Conservation (phyloP, 2,113 vertebrate genomes). For the Candoia aspera region DNA sequence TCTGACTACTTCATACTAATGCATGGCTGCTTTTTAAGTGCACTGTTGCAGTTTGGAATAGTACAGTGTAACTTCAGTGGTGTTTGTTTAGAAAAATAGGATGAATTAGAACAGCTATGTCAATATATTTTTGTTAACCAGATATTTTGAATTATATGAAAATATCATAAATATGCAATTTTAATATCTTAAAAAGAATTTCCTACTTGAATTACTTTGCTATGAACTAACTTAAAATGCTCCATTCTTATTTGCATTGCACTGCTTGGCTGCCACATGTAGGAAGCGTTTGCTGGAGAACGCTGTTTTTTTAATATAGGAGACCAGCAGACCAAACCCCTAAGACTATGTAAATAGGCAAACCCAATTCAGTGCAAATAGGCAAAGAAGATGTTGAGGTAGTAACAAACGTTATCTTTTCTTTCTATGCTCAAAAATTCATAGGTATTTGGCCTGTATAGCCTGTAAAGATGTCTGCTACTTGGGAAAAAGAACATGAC, state of each 20-base stretch:
- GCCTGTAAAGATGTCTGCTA: too few relatives aligned
- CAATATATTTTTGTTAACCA: slow-evolving; percentile 4
- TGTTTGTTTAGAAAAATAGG: slow-evolving; percentile 9
- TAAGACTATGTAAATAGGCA: too few relatives aligned
- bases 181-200: slow-evolving; percentile 7
- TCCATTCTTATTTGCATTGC: background rate
- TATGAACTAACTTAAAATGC: slow-evolving; percentile 26
- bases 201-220: background rate
- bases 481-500: too few relatives aligned
- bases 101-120: background rate
- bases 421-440: too few relatives aligned
- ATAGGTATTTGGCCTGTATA: too few relatives aligned
- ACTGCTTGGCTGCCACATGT: too few relatives aligned
- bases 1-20: slow-evolving; percentile 11
- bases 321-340: too few relatives aligned
- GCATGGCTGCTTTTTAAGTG: background rate
- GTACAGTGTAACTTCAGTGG: background rate
- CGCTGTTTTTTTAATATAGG: too few relatives aligned
- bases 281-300: too few relatives aligned
- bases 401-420: too few relatives aligned
- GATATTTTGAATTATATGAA: background rate
- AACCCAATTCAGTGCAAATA: too few relatives aligned
- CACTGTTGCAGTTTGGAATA: slow-evolving; percentile 12
- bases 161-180: slow-evolving; percentile 4
- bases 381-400: too few relatives aligned